Evolutionary conservation across 2,888 invertebrate species (phyloP), one percentile per base, ranked within the genome.

Genomic region (Criorhina ranunculi): DNA sequence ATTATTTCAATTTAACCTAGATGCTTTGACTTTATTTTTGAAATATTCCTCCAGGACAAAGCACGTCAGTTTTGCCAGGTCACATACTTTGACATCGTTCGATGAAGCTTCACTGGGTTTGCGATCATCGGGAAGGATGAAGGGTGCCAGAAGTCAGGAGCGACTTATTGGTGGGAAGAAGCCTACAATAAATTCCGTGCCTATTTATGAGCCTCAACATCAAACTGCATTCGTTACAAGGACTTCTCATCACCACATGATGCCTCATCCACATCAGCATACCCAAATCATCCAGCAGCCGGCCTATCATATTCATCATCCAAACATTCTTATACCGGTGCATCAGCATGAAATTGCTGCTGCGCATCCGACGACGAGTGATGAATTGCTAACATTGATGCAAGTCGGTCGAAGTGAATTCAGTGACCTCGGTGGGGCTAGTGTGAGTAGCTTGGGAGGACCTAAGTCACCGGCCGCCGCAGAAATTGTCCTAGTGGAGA

Each of bases 41-140:
- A 37, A 24, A 12, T 64, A 35, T 44, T 7, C 7, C 15, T n/a
- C 7, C 51, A 96, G 96, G 91, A 95, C 96, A 86, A 98, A 98
- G 91, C 98, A 98, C 91, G 98, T 98, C 37, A 97, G 97, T 88
- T 98, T 98, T 90, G 96, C 97, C 55, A 94, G 97, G 75, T 97
- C 97, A 4, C 96, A 97, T 90, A 97, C 97, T 0, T 91, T 97
- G 87, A 96, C 96, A 31, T 97, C 96, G 5, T 96, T 97, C 89
- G 96, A 97, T 88, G 95, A 96, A 89, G 92, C 93, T 46, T 92
- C 93, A 64, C 81, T 93, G 89, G 91, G 91, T 0, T 88, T 91
- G 59, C 87, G 92, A 87, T 90, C 92, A 88, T 89, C 92, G 92
- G 92, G 89, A 87, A 90, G 91, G 40, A 87, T 92, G 88, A 90